A percentile compares a stretch with the other conserved stretches of the same genome.
Evolutionary conservation across 2,797 vertebrate species (phyloP).

Genomic region (Eupleurogrammus muticus): DNA sequence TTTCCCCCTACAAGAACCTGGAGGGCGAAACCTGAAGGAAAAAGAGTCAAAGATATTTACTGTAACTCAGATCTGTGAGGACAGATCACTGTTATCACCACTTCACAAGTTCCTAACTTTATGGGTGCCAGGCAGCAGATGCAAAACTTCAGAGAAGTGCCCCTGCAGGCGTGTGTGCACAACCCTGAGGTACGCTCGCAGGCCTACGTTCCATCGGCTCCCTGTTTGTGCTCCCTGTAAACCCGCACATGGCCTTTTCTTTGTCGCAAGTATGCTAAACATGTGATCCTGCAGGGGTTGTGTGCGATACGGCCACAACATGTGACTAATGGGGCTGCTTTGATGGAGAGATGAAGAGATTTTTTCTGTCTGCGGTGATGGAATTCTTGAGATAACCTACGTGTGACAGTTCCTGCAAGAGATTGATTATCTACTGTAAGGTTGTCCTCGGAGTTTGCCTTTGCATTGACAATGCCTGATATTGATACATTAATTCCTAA

Average conservation of each 20-base stretch:
- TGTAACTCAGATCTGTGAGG: conserved; percentile 12
- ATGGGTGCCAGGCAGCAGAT: not conserved
- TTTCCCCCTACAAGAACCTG: not conserved
- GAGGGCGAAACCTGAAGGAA: not conserved
- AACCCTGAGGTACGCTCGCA: not conserved
- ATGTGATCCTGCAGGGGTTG: not conserved
- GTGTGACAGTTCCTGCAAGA: not conserved
- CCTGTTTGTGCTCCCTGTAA: not conserved
- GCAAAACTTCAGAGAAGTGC: not conserved
- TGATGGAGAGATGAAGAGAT: conserved; percentile 27
- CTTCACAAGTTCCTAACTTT: not conserved
- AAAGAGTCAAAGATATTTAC: not conserved
- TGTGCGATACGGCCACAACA: not conserved
- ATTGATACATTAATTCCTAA: too few species aligned
- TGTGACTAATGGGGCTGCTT: conserved; percentile 14
- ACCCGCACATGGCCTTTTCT: not conserved
- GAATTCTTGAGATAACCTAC: conserved; percentile 19
- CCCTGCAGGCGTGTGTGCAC: not conserved
- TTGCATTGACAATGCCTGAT: too few species aligned
- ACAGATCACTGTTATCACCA: not conserved
- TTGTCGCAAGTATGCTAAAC: not conserved
- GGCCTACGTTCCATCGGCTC: not conserved
- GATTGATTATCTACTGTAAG: not conserved
- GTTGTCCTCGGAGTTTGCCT: not conserved
- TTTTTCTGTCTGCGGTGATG: not conserved